phyloP scores from a whole-genome alignment of 1,140 invertebrate species.

The Arctopsyche grandis region DNA sequence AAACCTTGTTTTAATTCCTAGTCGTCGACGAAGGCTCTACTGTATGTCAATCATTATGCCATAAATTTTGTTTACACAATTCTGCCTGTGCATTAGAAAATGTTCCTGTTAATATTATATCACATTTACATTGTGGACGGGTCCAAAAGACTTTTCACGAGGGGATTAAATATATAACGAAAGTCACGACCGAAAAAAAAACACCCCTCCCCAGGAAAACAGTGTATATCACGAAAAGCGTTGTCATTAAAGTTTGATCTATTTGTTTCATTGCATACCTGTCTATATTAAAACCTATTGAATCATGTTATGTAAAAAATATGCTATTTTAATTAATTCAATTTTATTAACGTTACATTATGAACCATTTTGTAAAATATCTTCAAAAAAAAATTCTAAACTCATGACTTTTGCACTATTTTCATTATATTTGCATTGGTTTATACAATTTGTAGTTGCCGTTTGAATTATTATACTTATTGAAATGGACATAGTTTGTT shows the following conservation, averaged over 20 bases:
- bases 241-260: conserved; percentile 41
- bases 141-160: conserved; percentile 48
- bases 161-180: background rate
- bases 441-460: conserved; percentile 48
- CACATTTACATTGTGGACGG: conserved; percentile 47
- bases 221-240: conserved; percentile 47
- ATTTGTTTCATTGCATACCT: conserved; percentile 47
- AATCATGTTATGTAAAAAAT: conserved; percentile 52
- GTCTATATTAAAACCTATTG: conserved; percentile 49
- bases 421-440: conserved; percentile 46
- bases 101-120: conserved; percentile 51
- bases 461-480: conserved; percentile 50
- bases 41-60: conserved; percentile 8
- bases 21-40: conserved; percentile 15
- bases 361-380: conserved; percentile 50
- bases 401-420: conserved; percentile 52
- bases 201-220: conserved; percentile 44
- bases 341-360: conserved; percentile 53
- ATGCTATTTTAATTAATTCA: conserved; percentile 50
- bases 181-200: background rate
- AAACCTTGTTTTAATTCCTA: too few relatives aligned
- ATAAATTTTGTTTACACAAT: conserved; percentile 32
- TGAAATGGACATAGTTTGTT: conserved; percentile 53
- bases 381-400: conserved; percentile 53
- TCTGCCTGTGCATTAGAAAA: conserved; percentile 49